Conservation (phyloP, 2,888 invertebrate genomes). For the Polylopha cassiicola region DNA sequence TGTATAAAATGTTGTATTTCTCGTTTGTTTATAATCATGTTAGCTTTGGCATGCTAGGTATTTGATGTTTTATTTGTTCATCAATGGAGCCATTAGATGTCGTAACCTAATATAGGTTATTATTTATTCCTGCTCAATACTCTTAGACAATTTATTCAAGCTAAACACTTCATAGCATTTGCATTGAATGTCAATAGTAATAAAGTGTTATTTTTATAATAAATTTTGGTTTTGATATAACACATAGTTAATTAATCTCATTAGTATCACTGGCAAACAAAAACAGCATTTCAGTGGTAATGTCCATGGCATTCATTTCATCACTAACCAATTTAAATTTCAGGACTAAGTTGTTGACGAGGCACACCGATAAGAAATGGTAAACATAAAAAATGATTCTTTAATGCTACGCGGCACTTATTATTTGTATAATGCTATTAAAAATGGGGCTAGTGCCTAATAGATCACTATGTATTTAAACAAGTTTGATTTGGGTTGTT, state of each 20-base stretch:
- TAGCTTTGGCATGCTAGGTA: constrained; percentile 11
- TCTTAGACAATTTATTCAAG: no score
- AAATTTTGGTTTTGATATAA: no score
- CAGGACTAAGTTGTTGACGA: constrained; percentile 92
- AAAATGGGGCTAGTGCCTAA: constrained; percentile 27
- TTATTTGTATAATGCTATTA: constrained; percentile 48
- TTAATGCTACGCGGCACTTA: constrained; percentile 55
- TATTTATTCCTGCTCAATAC: no score
- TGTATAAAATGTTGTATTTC: constrained; percentile 1
- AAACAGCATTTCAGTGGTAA: constrained; percentile 28
- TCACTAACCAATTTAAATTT: constrained; percentile 79
- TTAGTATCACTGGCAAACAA: neutral
- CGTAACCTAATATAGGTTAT: no score
- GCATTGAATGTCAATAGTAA: no score
- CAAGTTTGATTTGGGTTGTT: neutral
- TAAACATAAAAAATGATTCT: constrained; percentile 70
- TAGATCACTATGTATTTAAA: constrained; percentile 8
- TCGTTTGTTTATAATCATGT: neutral
- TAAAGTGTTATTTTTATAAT: no score
- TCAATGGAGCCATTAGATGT: no score
- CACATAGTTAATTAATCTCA: no score
- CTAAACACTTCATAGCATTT: no score
- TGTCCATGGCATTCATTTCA: constrained; percentile 61
- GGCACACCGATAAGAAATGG: constrained; percentile 91
- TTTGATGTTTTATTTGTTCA: constrained; percentile 5